Base-by-base conservation (phyloP, 2,113 vertebrate species). In the Morone saxatilis region DNA sequence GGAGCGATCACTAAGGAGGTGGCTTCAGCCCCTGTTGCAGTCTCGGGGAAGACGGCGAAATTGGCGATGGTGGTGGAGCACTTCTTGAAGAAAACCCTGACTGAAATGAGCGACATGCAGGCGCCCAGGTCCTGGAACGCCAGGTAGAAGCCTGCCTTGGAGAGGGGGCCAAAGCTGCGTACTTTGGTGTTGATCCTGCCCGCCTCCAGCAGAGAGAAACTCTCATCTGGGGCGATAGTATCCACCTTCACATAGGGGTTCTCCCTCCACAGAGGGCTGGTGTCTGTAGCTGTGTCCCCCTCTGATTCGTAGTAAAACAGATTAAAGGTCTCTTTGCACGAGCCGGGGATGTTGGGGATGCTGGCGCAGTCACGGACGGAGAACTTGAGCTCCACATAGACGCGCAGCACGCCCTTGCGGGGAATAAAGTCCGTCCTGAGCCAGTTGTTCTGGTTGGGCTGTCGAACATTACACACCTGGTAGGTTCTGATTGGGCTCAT, bases 401-500 rank as follows among this genome's bases (percentile, higher is more conserved):
- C 96, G 0, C 98, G 96, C 84, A 99, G 97, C 43, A 99, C 97
- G 0, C 98, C 97, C 67, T 95, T 95, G 45, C 98, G 96, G 47
- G 96, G 96, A 82, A 99, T 97, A 85, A 97, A 99, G 84, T 97
- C 97, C 0, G 98, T 99, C 84, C 98, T 96, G 3, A 99, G 97
- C 98, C 98, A 99, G 94, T 99, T 99, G 96, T 99, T 99, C 96
- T 99, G 98, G 95, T 96, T 99, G 40, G 95, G 92, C 91, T 98
- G 95, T 1, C 82, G 95, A 71, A 99, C 98, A 0, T 99, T 99
- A 83, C 98, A 99, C 86, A 99, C 98, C 95, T 99, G 98, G 92
- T 99, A 99, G 0, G 98, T 99, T 92, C 98, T 95, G 94, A 99
- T 99, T n/a, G 98, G 98, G 94, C 98, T 99, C 97, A 98, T 98